These are phyloP conservation scores for Clarias platycephalus DNA, from an alignment of 2,797 vertebrate genomes.

Conservation along the genomic window DNA sequence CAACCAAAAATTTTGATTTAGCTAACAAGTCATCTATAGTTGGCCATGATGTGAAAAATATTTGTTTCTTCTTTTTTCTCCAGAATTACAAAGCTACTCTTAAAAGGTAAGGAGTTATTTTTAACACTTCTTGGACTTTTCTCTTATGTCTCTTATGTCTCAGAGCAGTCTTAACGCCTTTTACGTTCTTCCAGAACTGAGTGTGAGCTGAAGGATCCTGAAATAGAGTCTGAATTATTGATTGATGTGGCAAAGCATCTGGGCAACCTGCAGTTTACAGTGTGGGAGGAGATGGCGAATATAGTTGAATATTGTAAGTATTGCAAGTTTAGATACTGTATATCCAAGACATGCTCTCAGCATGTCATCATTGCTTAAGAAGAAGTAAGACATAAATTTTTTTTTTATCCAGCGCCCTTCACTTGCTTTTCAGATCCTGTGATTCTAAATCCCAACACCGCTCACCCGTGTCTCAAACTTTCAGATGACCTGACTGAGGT, in stretches of 20 bases:
- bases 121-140: neutral
- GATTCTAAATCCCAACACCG: conserved; percentile 46
- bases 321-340: neutral
- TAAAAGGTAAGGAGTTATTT: conserved; percentile 3
- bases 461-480: conserved; percentile 23
- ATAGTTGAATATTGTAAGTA: conserved; percentile 32
- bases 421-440: conserved; percentile 32
- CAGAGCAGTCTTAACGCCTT: neutral
- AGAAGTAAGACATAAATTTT: neutral
- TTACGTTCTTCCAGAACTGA: conserved; percentile 14
- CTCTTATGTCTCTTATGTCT: no score
- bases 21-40: no score
- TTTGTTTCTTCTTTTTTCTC: neutral
- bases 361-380: neutral
- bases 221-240: neutral
- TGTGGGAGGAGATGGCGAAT: conserved; percentile 46
- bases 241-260: conserved; percentile 21
- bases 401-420: neutral
- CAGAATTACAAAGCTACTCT: conserved; percentile 7
- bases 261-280: conserved; percentile 41
- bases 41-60: neutral
- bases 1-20: neutral
- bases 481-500: conserved; percentile 39
- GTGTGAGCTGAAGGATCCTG: conserved; percentile 5
- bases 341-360: neutral